Base-by-base conservation (phyloP, 1,140 invertebrate genomes). In the Trachymyrmex septentrionalis region DNA sequence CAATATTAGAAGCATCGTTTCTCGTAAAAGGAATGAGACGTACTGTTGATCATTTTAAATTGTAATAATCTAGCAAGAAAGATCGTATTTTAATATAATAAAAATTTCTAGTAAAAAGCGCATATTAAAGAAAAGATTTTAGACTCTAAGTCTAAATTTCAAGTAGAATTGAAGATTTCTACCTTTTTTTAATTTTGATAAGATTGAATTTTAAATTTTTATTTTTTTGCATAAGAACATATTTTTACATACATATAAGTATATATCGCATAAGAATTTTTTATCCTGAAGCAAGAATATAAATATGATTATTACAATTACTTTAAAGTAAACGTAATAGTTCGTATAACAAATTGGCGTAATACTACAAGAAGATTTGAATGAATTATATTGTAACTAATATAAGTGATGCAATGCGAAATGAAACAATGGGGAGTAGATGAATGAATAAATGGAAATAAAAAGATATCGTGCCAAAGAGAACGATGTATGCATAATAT, bases 401-500 rank as follows among this genome's bases (percentile, higher is more conserved):
- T 27, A 38, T 38, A 63, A 76, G 50, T n/a, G 24, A 30, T 84
- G 38, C 24, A 34, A 34, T 44, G 30, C 4, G 19, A 19, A 57
- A 82, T 48, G 24, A 59, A 72, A 59, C 5, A 16, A 19, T n/a
- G 16, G 50, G n/a, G 38, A 71, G 44, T 69, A 71, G 66, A 76
- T 44, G 27, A 27, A 44, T 78, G 44, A 24, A 21, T 57, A 77
- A 82, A 82, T 30, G 81, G 24, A 76, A 30, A 57, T 34, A 53
- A 73, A 84, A 64, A 14, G 4, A 5, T 27, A n/a, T 16, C 55
- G 67, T 50, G 38, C 66, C 69, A 64, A 84, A 61, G 67, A 72
- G 55, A 71, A 80, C 14, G 44, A 77, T 63, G 84, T 90, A 90
- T 88, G 84, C 86, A 86, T 91, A 90, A 91, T 91, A 88, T 90